Evolutionary conservation across 2,888 invertebrate species (phyloP).

Genomic region (Lamellibrachia satsuma): DNA sequence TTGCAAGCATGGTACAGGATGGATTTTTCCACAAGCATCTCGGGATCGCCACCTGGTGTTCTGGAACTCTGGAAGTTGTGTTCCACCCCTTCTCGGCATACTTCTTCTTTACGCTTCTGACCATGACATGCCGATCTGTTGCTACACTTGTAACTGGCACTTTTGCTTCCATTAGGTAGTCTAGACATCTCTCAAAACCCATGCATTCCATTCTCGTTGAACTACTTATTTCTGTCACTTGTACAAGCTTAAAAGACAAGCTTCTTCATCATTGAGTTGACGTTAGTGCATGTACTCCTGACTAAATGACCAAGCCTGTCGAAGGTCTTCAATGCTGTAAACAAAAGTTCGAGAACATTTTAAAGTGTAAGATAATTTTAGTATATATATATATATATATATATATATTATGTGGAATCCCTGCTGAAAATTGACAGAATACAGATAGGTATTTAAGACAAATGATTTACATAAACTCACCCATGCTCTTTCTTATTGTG

Average conservation of each 20-base stretch:
- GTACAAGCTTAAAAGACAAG: not conserved
- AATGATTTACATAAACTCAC: too few relatives aligned
- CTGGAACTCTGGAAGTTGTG: not conserved
- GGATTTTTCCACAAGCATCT: not conserved
- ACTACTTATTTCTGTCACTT: slow-evolving; percentile 8
- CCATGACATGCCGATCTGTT: slow-evolving; percentile 14
- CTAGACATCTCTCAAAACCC: slow-evolving; percentile 19
- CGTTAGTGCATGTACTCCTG: too few relatives aligned
- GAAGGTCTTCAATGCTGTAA: too few relatives aligned
- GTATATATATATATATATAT: too few relatives aligned
- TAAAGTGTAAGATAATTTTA: too few relatives aligned
- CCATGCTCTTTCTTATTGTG: too few relatives aligned
- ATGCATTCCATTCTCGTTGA: not conserved
- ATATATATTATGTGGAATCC: too few relatives aligned
- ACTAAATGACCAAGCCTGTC: too few relatives aligned
- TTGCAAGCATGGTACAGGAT: not conserved
- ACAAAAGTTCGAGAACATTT: too few relatives aligned
- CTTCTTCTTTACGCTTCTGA: not conserved
- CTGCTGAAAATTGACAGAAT: too few relatives aligned
- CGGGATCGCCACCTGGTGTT: slow-evolving; percentile 18
- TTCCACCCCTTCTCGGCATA: slow-evolving; percentile 3
- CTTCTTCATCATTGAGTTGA: too few relatives aligned
- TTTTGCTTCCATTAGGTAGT: not conserved
- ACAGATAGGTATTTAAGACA: too few relatives aligned
- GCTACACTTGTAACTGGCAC: slow-evolving; percentile 14